Evolutionary conservation across 2,888 invertebrate genomes (phyloP).

Genomic region (Agonopterix arenella): DNA sequence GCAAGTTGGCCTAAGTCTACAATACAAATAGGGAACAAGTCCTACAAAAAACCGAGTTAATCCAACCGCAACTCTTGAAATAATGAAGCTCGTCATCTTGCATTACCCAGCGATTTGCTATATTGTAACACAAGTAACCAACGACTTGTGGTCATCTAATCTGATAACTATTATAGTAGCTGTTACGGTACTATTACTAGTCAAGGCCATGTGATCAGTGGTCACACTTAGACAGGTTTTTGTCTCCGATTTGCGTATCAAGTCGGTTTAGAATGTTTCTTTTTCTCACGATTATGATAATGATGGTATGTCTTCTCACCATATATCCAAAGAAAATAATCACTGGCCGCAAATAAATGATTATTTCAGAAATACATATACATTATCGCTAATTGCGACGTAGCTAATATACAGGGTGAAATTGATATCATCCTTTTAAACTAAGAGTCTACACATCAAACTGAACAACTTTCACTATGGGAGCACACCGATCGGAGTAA

Average conservation of each 20-base stretch:
- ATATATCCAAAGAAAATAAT: neutral
- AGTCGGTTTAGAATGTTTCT: neutral
- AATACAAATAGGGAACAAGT: neutral
- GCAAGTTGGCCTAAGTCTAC: too few species aligned
- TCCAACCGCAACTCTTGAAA: neutral
- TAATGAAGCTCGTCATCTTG: neutral
- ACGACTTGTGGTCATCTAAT: constrained; percentile 18
- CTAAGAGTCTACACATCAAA: too few species aligned
- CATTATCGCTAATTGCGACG: too few species aligned
- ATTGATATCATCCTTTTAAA: too few species aligned
- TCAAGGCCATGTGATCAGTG: constrained; percentile 9
- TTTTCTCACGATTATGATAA: constrained; percentile 4
- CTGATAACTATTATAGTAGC: constrained; percentile 19
- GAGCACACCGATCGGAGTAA: too few species aligned
- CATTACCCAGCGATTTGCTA: constrained; percentile 1
- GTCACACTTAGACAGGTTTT: neutral
- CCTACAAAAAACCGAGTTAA: neutral
- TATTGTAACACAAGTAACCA: constrained; percentile 2
- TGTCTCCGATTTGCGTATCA: constrained; percentile 15
- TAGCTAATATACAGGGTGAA: too few species aligned
- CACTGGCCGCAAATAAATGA: neutral
- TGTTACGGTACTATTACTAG: constrained; percentile 20
- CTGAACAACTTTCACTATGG: too few species aligned
- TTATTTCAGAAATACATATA: neutral
- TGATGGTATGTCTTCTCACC: too few species aligned